These are phyloP conservation scores for Drosophila engyochracea DNA, from an alignment of 2,888 invertebrate species.

Conservation along the genomic window DNA sequence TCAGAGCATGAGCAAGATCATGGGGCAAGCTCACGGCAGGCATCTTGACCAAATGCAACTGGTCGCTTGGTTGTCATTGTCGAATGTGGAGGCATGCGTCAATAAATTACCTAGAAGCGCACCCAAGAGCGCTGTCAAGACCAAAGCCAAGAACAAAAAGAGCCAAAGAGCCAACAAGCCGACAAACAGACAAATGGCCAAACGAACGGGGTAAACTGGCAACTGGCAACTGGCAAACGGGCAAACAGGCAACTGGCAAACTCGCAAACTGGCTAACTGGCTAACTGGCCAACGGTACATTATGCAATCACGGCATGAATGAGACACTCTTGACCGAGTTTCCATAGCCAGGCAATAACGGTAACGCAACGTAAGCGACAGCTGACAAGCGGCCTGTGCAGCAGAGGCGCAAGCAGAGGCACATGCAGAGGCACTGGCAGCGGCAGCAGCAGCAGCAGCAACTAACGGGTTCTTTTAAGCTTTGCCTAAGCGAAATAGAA, in stretches of 20 bases:
- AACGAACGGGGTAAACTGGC: conserved; percentile 19
- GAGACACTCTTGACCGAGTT: conserved; percentile 85
- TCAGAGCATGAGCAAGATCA: conserved; percentile 28
- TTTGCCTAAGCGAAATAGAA: conserved; percentile 26
- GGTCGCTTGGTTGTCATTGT: conserved; percentile 70
- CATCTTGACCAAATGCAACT: conserved; percentile 67
- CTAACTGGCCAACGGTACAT: conserved; percentile 77
- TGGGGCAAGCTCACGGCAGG: conserved; percentile 33
- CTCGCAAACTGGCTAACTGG: conserved; percentile 30
- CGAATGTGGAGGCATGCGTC: conserved; percentile 75
- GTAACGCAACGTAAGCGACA: conserved; percentile 78
- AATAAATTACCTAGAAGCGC: conserved; percentile 77
- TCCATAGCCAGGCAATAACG: conserved; percentile 81
- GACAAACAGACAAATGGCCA: conserved; percentile 37
- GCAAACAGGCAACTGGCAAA: conserved; percentile 17
- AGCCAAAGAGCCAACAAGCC: conserved; percentile 33
- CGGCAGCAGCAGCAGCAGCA: conserved; percentile 11
- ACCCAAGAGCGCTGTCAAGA: conserved; percentile 56
- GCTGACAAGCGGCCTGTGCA: conserved; percentile 66
- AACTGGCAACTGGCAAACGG: conserved; percentile 13
- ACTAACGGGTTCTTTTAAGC: conserved; percentile 68
- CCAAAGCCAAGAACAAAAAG: conserved; percentile 45
- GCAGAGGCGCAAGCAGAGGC: conserved; percentile 1
- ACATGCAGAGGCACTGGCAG: conserved; percentile 2
- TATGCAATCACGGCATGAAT: conserved; percentile 84